Evolutionary conservation across 2,113 vertebrate species (phyloP).

Genomic region (Danio rerio): GRCz12tu NC_133183.1:12356501-12357000

Average conservation of each 20-base stretch:
- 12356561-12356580: slow-evolving; percentile 47
- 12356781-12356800: neutral
- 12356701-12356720: slow-evolving; percentile 4
- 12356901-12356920: neutral
- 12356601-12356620: slow-evolving; percentile 41
- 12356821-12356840: neutral
- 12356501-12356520: slow-evolving; percentile 25
- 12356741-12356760: neutral
- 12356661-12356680: slow-evolving; percentile 8
- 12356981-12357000: neutral
- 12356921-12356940: slow-evolving; percentile 8
- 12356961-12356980: slow-evolving; percentile 8
- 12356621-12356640: slow-evolving; percentile 21
- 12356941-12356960: neutral
- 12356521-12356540: slow-evolving; percentile 33
- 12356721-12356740: neutral
- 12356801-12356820: neutral
- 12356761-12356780: neutral
- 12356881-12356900: slow-evolving; percentile 4
- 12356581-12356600: slow-evolving; percentile 54
- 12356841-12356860: neutral
- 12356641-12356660: slow-evolving; percentile 16
- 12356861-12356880: neutral
- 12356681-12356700: neutral
- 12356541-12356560: slow-evolving; percentile 44